Evolutionary conservation across 1,140 invertebrate species (phyloP).

Genomic region (Caerostris darwini): DNA sequence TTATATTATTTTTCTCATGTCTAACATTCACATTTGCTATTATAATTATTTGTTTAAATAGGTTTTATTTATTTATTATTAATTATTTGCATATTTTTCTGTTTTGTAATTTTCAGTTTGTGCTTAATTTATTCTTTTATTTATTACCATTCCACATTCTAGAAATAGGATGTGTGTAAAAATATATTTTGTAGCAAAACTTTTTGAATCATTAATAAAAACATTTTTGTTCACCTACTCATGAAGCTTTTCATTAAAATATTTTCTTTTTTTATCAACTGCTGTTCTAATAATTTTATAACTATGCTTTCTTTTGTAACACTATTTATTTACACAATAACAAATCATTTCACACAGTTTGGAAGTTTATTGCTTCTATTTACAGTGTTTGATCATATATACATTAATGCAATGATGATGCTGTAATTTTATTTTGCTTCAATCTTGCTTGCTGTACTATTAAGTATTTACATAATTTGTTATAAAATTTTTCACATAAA

Average conservation of each 20-base stretch:
- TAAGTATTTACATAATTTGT: too few species aligned
- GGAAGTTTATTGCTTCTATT: not conserved
- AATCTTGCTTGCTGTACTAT: not conserved
- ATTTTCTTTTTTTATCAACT: too few species aligned
- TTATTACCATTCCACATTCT: not conserved
- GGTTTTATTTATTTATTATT: not conserved
- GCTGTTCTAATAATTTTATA: not conserved
- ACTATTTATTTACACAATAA: not conserved
- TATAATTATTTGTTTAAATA: not conserved
- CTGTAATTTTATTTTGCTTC: not conserved
- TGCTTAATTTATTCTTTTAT: not conserved
- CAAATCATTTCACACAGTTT: not conserved
- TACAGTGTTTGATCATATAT: not conserved
- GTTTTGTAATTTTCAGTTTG: not conserved
- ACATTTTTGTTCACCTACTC: not conserved
- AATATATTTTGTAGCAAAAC: not conserved
- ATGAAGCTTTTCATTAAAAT: too few species aligned
- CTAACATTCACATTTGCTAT: too few species aligned
- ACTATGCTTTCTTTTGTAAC: not conserved
- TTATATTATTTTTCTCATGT: too few species aligned
- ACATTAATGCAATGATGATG: not conserved
- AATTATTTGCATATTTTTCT: not conserved
- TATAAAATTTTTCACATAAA: too few species aligned
- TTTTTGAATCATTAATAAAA: not conserved
- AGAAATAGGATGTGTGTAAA: not conserved